Percentiles rank a stretch among this genome's conserved stretches.
phyloP scores from a whole-genome alignment of 1,140 invertebrate species.

The Andricus grossulariae region DNA sequence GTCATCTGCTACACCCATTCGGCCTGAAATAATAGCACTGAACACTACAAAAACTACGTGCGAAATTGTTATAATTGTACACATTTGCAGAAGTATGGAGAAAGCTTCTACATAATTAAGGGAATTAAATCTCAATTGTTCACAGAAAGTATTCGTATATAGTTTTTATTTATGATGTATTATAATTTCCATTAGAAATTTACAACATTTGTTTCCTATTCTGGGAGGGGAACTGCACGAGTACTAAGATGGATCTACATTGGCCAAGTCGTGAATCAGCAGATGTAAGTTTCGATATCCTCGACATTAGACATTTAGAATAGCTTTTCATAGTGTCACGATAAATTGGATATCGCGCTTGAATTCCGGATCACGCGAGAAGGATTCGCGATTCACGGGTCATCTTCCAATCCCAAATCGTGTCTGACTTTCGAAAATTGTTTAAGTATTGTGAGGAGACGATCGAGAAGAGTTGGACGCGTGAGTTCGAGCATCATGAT shows the following conservation, averaged over 20 bases:
- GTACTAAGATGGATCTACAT: too few species aligned
- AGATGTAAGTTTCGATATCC: background rate
- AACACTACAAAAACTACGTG: background rate
- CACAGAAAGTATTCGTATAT: too few species aligned
- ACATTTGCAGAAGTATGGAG: background rate
- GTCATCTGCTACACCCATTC: background rate
- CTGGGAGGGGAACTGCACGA: too few species aligned
- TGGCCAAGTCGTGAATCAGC: background rate
- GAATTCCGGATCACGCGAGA: conserved; percentile 7
- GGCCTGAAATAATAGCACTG: too few species aligned
- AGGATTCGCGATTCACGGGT: conserved; percentile 7
- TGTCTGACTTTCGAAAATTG: conserved; percentile 25
- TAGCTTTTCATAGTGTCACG: conserved; percentile 13
- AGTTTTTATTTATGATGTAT: too few species aligned
- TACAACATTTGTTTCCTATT: too few species aligned
- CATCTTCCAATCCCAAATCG: conserved; percentile 8
- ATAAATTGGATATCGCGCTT: background rate
- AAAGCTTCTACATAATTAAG: too few species aligned
- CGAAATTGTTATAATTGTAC: background rate
- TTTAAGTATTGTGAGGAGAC: background rate
- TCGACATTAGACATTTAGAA: conserved; percentile 19
- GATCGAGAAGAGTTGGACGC: background rate
- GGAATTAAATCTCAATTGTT: too few species aligned
- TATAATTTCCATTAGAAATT: too few species aligned
- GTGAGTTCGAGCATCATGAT: conserved; percentile 38